These are phyloP conservation scores for Drosophila tanythrix DNA, from an alignment of 2,888 invertebrate genomes.

Conservation along the genomic window DNA sequence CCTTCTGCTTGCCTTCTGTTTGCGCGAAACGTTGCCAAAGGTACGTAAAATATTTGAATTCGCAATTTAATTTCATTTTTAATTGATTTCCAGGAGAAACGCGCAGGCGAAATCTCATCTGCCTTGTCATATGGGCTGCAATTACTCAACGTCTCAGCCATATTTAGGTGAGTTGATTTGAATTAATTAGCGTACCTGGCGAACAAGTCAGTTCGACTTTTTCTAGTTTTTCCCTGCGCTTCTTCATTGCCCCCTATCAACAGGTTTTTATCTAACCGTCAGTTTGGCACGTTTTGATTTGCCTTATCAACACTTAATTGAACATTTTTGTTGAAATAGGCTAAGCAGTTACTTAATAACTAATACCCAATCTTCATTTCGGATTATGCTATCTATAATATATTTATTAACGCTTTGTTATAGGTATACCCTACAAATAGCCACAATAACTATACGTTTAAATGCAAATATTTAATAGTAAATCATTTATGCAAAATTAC, in stretches of 20 bases:
- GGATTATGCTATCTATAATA: background rate
- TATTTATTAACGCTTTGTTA: background rate
- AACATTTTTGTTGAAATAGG: slow-evolving; percentile 1
- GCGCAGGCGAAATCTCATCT: slow-evolving; percentile 89
- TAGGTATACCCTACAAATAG: background rate
- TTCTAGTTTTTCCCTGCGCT: slow-evolving; percentile 7
- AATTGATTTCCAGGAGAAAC: slow-evolving; percentile 86
- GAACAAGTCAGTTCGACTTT: slow-evolving; percentile 60
- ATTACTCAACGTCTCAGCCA: slow-evolving; percentile 88
- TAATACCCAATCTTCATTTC: background rate
- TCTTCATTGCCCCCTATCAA: background rate
- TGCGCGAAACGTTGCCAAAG: slow-evolving; percentile 94
- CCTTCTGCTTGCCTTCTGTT: slow-evolving; percentile 88
- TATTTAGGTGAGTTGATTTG: slow-evolving; percentile 81
- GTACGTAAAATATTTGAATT: slow-evolving; percentile 83
- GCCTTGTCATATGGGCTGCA: slow-evolving; percentile 88
- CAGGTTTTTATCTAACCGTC: slow-evolving; percentile 36
- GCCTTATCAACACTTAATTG: slow-evolving; percentile 56
- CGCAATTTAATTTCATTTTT: background rate
- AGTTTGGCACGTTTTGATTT: slow-evolving; percentile 35
- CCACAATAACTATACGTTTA: background rate
- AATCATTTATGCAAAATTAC: background rate
- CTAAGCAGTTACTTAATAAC: background rate
- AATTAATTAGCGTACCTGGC: slow-evolving; percentile 64
- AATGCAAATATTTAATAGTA: background rate